Base-by-base conservation (phyloP, 2,113 vertebrate genomes). In the Gopherus flavomarginatus region DNA sequence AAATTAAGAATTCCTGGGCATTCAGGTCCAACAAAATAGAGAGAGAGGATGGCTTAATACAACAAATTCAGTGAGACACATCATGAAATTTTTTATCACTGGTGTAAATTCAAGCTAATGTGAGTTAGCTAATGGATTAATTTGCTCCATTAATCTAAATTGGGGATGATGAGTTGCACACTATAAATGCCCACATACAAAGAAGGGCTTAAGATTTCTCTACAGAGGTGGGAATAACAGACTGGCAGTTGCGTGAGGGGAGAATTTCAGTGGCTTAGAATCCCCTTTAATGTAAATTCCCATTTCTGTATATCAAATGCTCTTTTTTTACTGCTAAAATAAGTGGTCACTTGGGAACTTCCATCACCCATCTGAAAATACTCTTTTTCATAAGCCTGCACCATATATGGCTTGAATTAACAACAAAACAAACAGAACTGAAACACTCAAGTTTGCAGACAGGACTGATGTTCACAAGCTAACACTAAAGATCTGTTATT, bases 71-170 rank as follows among this genome's bases (percentile, higher is more conserved):
- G 35, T 57, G 42, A 17, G 53, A 12, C 52, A 8, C 13, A 62
- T 31, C 59, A 52, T 72, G 8, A 14, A 42, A 1, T 2, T 1
- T 1, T 17, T 50, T 49, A 6, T 5, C 0, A 1, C n/a, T 38
- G 13, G 1, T 89, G 29, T 62, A 62, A 62, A 62, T 62, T 62
- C 6, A 16, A 35, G 59, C 59, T 62, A 62, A 35, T 62, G 17
- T 52, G 21, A 87, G 29, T 0, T 17, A 27, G 35, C 69, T 84
- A 53, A 26, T 38, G 0, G 77, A 83, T 5, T 29, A 1, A 0
- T 86, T 91, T 31, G 6, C 14, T 16, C 26, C 85, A 79, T 29
- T 27, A 9, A 9, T 29, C 1, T 80, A 35, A 10, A 11, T 49
- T 65, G 84, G 8, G 17, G 47, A 53, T 62, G 53, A 42, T n/a